These are phyloP conservation scores for Lutraria lutraria DNA, from an alignment of 2,888 invertebrate genomes.

Conservation along the genomic window DNA sequence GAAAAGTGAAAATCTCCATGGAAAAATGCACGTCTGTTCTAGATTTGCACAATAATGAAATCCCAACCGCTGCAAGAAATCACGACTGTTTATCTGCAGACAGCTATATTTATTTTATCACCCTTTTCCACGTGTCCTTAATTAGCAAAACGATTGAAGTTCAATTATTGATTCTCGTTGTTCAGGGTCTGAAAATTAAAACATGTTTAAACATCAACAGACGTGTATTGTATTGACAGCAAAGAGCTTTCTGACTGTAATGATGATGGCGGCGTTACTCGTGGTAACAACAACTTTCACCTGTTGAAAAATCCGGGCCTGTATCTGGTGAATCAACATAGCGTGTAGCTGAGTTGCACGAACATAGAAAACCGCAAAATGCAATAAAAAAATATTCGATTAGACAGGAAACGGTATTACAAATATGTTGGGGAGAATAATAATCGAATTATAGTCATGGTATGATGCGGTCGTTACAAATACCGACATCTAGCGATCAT, in stretches of 20 bases:
- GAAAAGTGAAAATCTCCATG: too few relatives aligned
- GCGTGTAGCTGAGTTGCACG: neutral
- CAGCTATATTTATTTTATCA: neutral
- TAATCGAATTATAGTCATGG: neutral
- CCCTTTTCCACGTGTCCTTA: neutral
- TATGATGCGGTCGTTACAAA: neutral
- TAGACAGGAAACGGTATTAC: neutral
- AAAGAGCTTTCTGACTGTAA: neutral
- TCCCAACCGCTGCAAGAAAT: neutral
- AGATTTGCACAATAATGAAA: too few relatives aligned
- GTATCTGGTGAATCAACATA: neutral
- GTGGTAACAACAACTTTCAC: neutral
- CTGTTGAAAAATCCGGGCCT: neutral
- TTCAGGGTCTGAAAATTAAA: neutral
- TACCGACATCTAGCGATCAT: neutral
- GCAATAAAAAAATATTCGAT: slow-evolving; percentile 6
- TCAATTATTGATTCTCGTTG: neutral
- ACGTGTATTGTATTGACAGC: neutral
- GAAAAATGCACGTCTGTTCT: too few relatives aligned
- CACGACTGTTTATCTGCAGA: neutral
- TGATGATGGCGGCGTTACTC: neutral
- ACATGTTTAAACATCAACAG: neutral
- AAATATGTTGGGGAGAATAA: neutral
- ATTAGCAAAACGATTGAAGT: slow-evolving; percentile 1
- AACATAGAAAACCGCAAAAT: slow-evolving; percentile 7